phyloP scores from a whole-genome alignment of 2,113 vertebrate species.

The Columba livia region DNA sequence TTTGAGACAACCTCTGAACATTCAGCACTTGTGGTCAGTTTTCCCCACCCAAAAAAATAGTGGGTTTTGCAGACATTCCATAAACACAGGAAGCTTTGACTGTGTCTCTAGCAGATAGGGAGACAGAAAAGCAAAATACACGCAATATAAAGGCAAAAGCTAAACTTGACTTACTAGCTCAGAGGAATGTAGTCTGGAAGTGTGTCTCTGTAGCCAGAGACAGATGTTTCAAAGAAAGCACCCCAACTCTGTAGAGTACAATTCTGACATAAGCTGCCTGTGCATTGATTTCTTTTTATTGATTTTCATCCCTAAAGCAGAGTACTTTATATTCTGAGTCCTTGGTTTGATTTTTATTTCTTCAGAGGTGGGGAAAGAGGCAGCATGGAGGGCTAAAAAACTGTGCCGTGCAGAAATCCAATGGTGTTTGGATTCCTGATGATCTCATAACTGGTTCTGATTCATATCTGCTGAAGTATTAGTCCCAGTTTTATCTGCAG shows the following conservation, averaged over 20 bases:
- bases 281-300: not conserved
- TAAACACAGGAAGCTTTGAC: slow-evolving; percentile 66
- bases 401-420: not conserved
- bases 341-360: not conserved
- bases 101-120: slow-evolving; percentile 61
- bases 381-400: not conserved
- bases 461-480: not conserved
- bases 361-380: not conserved
- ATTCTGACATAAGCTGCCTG: not conserved
- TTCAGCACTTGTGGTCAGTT: slow-evolving; percentile 30
- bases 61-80: slow-evolving; percentile 71
- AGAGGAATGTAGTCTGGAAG: not conserved
- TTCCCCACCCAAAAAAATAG: not conserved
- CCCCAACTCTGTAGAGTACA: not conserved
- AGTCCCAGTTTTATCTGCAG: not conserved
- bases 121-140: slow-evolving; percentile 20
- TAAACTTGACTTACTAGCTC: not conserved
- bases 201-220: not conserved
- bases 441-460: not conserved
- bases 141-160: not conserved
- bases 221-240: not conserved
- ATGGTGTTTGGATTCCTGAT: not conserved
- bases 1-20: slow-evolving; percentile 41
- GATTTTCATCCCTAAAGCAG: not conserved
- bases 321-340: not conserved